phyloP scores from a whole-genome alignment of 2,113 vertebrate genomes.

The Thalassoma bifasciatum region DNA sequence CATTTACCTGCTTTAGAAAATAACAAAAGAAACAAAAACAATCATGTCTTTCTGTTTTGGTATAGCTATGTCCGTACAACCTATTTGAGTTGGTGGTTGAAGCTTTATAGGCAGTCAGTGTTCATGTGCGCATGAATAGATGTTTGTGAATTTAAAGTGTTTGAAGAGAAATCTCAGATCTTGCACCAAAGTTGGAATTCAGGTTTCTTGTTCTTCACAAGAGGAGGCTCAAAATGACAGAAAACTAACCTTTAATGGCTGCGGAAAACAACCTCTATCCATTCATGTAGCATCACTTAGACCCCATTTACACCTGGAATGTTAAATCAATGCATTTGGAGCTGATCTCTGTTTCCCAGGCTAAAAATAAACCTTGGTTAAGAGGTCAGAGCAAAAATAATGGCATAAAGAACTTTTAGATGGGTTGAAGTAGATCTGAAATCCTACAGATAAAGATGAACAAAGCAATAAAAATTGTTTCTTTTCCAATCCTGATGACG shows the following conservation, averaged over 20 bases:
- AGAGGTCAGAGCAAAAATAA: not conserved
- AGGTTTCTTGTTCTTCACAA: slow-evolving; percentile 1
- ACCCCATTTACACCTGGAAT: not conserved
- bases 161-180: slow-evolving; percentile 17
- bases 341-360: not conserved
- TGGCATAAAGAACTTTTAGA: not conserved
- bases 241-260: slow-evolving; percentile 61
- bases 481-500: not conserved
- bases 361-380: not conserved
- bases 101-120: slow-evolving; percentile 70
- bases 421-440: not conserved
- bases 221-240: slow-evolving; percentile 73
- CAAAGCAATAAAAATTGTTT: not conserved
- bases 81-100: slow-evolving; percentile 66
- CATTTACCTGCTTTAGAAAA: slow-evolving; percentile 67
- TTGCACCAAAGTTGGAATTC: slow-evolving; percentile 17
- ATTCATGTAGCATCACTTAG: slow-evolving; percentile 28
- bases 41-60: slow-evolving; percentile 77
- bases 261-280: slow-evolving; percentile 41
- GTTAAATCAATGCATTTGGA: not conserved
- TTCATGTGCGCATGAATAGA: slow-evolving; percentile 54
- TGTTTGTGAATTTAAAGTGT: slow-evolving; percentile 46
- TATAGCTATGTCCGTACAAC: slow-evolving; percentile 72
- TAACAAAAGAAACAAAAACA: slow-evolving; percentile 43
- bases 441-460: not conserved